Evolutionary conservation across 2,113 vertebrate species (phyloP), one percentile per base, ranked within the genome.

Genomic region (Ptilorrhoa leucosticta): DNA sequence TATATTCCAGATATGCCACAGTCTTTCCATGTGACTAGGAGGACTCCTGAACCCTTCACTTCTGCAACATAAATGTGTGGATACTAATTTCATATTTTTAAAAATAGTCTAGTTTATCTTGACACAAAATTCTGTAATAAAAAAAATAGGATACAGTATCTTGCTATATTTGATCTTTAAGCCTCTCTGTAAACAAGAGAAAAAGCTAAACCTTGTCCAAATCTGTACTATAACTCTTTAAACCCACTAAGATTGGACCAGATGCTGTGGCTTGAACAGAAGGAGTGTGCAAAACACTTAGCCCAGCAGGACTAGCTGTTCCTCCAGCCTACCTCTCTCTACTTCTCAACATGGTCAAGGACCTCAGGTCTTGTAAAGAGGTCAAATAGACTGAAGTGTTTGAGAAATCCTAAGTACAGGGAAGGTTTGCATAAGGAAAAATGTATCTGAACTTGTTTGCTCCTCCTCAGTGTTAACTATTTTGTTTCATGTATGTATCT

Each of bases 401-500:
- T 57, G 11, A 73, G 56, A 88, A 90, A 65, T n/a, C 40, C 19
- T 13, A 79, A 79, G 53, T 39, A 72, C 33, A 64, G 40, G 40
- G 39, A 83, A 80, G 42, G 24, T 68, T 70, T 71, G 47, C 40
- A 21, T 15, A 24, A 73, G 33, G 53, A 71, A 42, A 63, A 53
- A 39, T 30, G 16, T 44, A 61, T 42, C 56, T 57, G 15, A 65
- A 42, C 51, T 81, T 33, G 35, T 42, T 65, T 70, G 47, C 10
- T 78, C 60, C 37, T 66, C 39, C 37, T 63, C 23, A 20, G 16
- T 19, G 31, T n/a, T 78, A 40, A 33, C 22, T 19, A 57, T 56
- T 70, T 68, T 56, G 15, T n/a, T 23, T 33, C 28, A 61, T 8
- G 0, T n/a, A 54, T 18, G 0, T 40, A 68, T 24, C 22, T 80